Percentiles rank a stretch among this genome's conserved stretches.
Evolutionary conservation across 2,888 invertebrate species (phyloP).

Genomic region (Isotomurus palustris): DNA sequence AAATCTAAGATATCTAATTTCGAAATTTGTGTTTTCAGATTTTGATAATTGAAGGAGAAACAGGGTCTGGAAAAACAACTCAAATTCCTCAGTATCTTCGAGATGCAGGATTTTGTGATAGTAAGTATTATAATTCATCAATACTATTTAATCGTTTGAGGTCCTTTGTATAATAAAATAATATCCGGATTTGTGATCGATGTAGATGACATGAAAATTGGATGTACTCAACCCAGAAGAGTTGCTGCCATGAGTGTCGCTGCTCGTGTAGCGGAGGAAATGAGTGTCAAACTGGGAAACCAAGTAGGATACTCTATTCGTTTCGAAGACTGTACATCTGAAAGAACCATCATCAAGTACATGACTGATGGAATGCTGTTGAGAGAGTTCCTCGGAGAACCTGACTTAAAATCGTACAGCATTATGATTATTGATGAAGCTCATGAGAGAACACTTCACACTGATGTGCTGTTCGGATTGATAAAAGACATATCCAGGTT

Average conservation of each 20-base stretch:
- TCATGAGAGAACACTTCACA: constrained; percentile 96
- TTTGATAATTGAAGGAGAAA: constrained; percentile 96
- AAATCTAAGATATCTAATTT: no score
- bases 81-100: constrained; percentile 97
- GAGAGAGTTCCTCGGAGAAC: constrained; percentile 94
- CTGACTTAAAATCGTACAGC: constrained; percentile 91
- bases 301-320: constrained; percentile 82
- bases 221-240: constrained; percentile 93
- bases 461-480: constrained; percentile 95
- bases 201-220: constrained; percentile 69
- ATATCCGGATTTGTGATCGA: neutral
- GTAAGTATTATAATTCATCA: constrained; percentile 20
- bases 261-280: constrained; percentile 95
- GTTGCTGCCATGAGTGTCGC: constrained; percentile 99
- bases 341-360: constrained; percentile 88
- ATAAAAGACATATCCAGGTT: constrained; percentile 94
- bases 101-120: constrained; percentile 77
- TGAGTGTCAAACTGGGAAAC: constrained; percentile 91
- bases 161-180: neutral
- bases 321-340: constrained; percentile 98
- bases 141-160: neutral
- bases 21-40: constrained; percentile 58
- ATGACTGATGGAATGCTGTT: constrained; percentile 99
- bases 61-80: constrained; percentile 99
- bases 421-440: constrained; percentile 99